These are phyloP conservation scores for Radopholus similis DNA, from an alignment of 1,140 invertebrate genomes.

Conservation along the genomic window DNA sequence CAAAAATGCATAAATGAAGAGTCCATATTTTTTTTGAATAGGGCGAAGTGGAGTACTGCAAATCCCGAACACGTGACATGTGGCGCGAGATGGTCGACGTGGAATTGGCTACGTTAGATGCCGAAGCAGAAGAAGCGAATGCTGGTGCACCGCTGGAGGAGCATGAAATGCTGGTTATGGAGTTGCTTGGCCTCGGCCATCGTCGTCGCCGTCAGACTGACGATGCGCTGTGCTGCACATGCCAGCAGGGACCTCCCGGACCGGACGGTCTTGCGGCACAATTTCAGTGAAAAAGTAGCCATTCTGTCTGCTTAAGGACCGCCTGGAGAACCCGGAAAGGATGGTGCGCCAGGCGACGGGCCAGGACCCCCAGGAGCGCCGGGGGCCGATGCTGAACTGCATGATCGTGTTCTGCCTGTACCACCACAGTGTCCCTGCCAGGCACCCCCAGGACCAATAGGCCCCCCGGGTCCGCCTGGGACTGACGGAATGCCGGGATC, in stretches of 20 bases:
- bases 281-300: neutral
- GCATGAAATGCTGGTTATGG: neutral
- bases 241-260: slow-evolving; percentile 58
- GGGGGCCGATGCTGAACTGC: slow-evolving; percentile 58
- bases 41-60: slow-evolving; percentile 60
- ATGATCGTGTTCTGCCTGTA: slow-evolving; percentile 58
- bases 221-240: slow-evolving; percentile 57
- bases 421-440: slow-evolving; percentile 58
- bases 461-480: slow-evolving; percentile 50
- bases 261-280: slow-evolving; percentile 28
- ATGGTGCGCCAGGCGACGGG: slow-evolving; percentile 52
- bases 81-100: slow-evolving; percentile 59
- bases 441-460: slow-evolving; percentile 49
- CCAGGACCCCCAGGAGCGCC: slow-evolving; percentile 51
- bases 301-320: neutral
- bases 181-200: slow-evolving; percentile 4
- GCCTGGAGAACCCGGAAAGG: slow-evolving; percentile 52
- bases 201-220: slow-evolving; percentile 41
- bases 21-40: slow-evolving; percentile 9
- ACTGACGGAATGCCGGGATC: slow-evolving; percentile 53
- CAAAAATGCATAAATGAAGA: neutral
- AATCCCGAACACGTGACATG: slow-evolving; percentile 55
- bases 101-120: slow-evolving; percentile 30
- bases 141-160: neutral
- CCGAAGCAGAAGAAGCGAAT: neutral